Evolutionary conservation across 2,113 vertebrate genomes (phyloP).

Genomic region (Ophthalmotilapia sp.): DNA sequence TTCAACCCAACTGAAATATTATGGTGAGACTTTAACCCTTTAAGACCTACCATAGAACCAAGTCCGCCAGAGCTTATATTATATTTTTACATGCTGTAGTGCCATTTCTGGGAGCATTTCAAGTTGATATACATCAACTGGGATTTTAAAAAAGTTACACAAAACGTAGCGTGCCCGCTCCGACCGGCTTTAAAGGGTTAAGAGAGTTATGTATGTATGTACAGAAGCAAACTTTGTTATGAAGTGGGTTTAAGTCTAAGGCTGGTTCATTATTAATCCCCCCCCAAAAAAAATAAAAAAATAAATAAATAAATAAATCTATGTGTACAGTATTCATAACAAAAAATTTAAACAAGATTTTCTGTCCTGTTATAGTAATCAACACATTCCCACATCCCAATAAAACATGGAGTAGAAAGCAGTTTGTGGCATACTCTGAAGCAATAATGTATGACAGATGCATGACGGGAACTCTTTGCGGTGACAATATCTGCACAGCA

Average conservation of each 20-base stretch:
- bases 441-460: not conserved
- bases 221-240: not conserved
- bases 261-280: not conserved
- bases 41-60: not conserved
- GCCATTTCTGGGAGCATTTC: not conserved
- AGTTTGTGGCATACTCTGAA: not conserved
- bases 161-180: not conserved
- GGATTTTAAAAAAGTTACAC: not conserved
- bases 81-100: not conserved
- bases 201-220: not conserved
- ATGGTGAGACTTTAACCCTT: not conserved
- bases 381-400: not conserved
- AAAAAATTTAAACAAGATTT: not conserved
- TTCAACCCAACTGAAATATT: not conserved
- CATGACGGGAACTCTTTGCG: not conserved
- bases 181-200: not conserved
- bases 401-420: not conserved
- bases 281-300: rapidly evolving
- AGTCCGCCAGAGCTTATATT: not conserved
- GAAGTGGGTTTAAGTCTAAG: not conserved
- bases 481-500: not conserved
- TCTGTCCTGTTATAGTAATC: not conserved
- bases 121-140: not conserved
- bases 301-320: rapidly evolving
- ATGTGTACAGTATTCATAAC: not conserved